phyloP scores from a whole-genome alignment of 2,113 vertebrate species.

The Candoia aspera region DNA sequence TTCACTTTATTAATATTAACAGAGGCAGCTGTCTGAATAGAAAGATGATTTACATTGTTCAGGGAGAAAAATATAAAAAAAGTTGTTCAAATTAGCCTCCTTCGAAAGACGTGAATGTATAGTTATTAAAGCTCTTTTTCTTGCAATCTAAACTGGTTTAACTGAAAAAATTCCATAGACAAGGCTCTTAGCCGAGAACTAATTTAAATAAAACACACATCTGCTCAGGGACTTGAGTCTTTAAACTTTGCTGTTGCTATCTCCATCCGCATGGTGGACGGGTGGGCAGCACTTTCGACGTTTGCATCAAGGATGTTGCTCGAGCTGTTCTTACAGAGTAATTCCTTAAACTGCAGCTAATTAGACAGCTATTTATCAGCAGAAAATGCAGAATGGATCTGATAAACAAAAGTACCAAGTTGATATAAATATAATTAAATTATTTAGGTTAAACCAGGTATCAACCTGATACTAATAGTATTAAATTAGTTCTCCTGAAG shows the following conservation, averaged over 20 bases:
- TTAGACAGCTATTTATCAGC: no score
- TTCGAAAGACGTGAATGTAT: not conserved
- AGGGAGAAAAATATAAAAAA: not conserved
- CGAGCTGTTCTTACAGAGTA: not conserved
- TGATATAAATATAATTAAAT: no score
- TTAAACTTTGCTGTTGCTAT: no score
- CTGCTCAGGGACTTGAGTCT: not conserved
- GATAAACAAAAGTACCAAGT: no score
- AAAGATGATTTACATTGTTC: not conserved
- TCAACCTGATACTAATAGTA: no score
- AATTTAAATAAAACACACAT: not conserved
- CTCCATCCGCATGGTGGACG: not conserved
- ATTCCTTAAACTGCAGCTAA: no score
- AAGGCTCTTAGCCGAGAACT: slow-evolving; percentile 14
- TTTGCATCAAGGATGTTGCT: not conserved
- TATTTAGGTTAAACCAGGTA: no score
- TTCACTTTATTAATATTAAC: no score
- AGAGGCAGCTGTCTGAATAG: not conserved
- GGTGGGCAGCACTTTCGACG: no score
- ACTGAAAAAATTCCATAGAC: not conserved
- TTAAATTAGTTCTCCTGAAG: not conserved
- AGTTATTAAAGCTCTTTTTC: not conserved
- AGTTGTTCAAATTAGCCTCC: no score
- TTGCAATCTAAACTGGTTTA: not conserved
- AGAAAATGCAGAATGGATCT: no score